A percentile compares a stretch with the other conserved stretches of the same genome.
These are phyloP conservation scores for Neocrepidodera transversa DNA, from an alignment of 2,888 invertebrate genomes.

Conservation along the genomic window DNA sequence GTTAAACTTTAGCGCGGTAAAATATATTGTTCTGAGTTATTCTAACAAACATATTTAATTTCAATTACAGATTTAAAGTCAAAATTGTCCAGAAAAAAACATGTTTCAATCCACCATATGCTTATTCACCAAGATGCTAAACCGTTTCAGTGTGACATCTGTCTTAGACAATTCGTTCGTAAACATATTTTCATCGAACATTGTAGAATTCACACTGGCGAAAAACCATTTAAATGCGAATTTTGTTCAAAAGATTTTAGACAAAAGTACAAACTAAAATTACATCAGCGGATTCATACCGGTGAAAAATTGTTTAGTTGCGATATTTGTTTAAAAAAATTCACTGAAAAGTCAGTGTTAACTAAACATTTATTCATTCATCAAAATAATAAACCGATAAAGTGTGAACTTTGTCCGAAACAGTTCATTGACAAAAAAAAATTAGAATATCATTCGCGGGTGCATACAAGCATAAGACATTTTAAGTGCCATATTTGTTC, in stretches of 20 bases:
- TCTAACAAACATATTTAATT: too few relatives aligned
- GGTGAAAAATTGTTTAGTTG: neutral
- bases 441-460: neutral
- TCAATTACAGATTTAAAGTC: neutral
- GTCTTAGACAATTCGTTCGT: neutral
- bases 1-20: too few relatives aligned
- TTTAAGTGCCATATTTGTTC: slow-evolving; percentile 4
- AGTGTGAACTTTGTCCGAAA: neutral
- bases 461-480: neutral
- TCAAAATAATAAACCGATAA: neutral
- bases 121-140: neutral
- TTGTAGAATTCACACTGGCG: neutral
- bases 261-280: neutral
- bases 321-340: neutral
- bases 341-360: neutral
- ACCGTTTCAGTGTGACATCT: neutral
- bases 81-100: neutral
- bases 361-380: neutral
- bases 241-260: neutral
- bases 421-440: neutral
- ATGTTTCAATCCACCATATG: neutral
- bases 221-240: neutral
- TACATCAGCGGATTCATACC: neutral
- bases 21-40: too few relatives aligned
- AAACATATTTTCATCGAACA: neutral